Evolutionary conservation across 2,797 vertebrate species (phyloP), one percentile per base, ranked within the genome.

Genomic region (Sitta carolinensis): DNA sequence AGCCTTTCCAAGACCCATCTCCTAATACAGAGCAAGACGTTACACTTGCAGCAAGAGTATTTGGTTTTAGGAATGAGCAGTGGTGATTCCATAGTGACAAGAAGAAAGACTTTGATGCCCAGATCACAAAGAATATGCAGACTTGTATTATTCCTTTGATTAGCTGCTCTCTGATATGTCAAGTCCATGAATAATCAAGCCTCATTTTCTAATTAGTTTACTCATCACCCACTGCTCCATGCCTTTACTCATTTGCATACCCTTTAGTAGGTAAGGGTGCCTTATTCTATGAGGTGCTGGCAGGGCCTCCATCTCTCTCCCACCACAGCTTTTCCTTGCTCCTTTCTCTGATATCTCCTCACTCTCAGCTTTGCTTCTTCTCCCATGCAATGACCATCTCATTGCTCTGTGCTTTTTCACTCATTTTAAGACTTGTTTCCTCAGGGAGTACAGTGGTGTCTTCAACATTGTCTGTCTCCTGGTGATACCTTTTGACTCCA

Each of bases 161-260:
- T 95, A 91, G 79, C 89, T 87, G 54, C 75, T 89, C 54, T 92
- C 82, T 94, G 92, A 74, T 92, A 96, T 87, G 58, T 89, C 87
- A 94, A 87, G 75, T 72, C 92, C 78, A 84, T 91, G 93, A 97
- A 96, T 96, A 96, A 97, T 96, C 94, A 94, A 93, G 83, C 77
- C 50, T 95, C 80, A 95, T 93, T 96, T 96, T 94, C 92, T 89
- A 94, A 95, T 97, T 95, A 92, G 72, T 89, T 95, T 94, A 93
- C 73, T 95, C 92, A 89, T 95, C 87, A 89, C 87, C 90, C 2
- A 51, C 81, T 89, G 84, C 50, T 95, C 89, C 62, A 29, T 89
- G 81, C 66, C 40, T 81, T 91, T 30, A 8, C 75, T 87, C 21
- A 95, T 94, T 93, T 95, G 81, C 93, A 95, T 90, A 81, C 19